Conservation (phyloP, 2,888 invertebrate genomes). For the Athrips mouffetella region DNA sequence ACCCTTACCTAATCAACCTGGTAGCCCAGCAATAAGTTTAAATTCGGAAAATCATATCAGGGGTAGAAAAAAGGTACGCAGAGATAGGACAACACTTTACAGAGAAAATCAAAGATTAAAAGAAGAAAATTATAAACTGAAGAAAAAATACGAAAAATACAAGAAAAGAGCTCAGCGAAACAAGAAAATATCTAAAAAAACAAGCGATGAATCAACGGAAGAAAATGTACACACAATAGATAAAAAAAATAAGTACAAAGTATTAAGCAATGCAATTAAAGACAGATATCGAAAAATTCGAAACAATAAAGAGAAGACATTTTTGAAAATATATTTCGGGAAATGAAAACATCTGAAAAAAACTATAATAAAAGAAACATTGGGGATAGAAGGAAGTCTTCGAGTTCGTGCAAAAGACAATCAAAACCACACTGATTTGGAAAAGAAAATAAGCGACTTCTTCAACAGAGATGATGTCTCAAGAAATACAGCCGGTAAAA, state of each 20-base stretch:
- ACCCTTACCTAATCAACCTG: not conserved
- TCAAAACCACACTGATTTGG: conserved; percentile 2
- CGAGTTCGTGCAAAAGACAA: not conserved
- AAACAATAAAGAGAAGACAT: not conserved
- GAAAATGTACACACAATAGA: no score
- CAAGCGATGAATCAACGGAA: not conserved
- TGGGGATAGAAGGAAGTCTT: not conserved
- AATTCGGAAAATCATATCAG: conserved; percentile 7
- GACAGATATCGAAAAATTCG: conserved; percentile 11
- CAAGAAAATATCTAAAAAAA: not conserved
- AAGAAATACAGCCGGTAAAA: conserved; percentile 26
- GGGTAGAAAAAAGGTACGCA: conserved; percentile 19
- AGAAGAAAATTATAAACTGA: conserved; percentile 17
- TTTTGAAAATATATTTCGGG: not conserved
- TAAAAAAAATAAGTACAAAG: conserved; percentile 14
- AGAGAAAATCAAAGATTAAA: conserved; percentile 19
- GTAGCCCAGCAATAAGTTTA: not conserved
- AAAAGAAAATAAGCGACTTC: conserved; percentile 17
- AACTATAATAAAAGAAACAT: not conserved
- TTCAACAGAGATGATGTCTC: conserved; percentile 26
- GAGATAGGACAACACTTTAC: conserved; percentile 20
- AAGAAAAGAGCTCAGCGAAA: conserved; percentile 18
- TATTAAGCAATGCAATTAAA: conserved; percentile 16
- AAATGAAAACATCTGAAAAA: not conserved
- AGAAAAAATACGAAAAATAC: conserved; percentile 19